Base-by-base conservation (phyloP, 1,140 invertebrate species). In the Tetranychus cinnabarinus region DNA sequence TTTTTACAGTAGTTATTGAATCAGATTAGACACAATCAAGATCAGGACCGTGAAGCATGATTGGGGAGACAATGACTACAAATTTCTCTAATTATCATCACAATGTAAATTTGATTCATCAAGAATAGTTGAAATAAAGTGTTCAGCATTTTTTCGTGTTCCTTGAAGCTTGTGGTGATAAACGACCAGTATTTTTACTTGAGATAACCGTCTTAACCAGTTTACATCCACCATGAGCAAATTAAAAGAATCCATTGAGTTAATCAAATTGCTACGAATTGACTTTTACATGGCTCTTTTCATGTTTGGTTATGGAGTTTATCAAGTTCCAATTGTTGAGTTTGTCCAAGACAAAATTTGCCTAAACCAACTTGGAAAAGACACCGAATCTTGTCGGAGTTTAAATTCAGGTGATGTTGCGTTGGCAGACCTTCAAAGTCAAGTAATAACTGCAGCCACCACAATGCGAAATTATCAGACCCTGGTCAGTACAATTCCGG, bases 301-400 rank as follows among this genome's bases (percentile, higher is more conserved):
- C 57, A 59, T 59, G 57, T 59, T 62, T 36, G 42, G 23, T 7
- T 59, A 54, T 46, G 45, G 56, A 8, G 35, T 62, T 31, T 59
- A 56, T 13, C 42, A 58, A 36, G 58, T 62, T 23, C 31, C 61
- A 0, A 45, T 50, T 8, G 60, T 46, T 34, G 56, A 62, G 39
- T 36, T 62, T 1, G 47, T 59, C 2, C 61, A 62, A 37, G 57
- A 59, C 48, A 62, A 62, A 60, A 35, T 62, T 13, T 62, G 61
- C 46, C 61, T 58, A 3, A 36, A 59, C 52, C 46, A 59, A 31
- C 58, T 59, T 46, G 48, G 58, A 3, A 47, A 54, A 60, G 13
- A 23, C 34, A 4, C 57, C 42, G 23, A 23, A 3, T 52, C 52
- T n/a, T 62, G 61, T 56, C 15, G 34, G 35, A 59, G 34, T 52